Evolutionary conservation across 2,113 vertebrate genomes (phyloP).

Genomic region (Rafetus swinhoei): DNA sequence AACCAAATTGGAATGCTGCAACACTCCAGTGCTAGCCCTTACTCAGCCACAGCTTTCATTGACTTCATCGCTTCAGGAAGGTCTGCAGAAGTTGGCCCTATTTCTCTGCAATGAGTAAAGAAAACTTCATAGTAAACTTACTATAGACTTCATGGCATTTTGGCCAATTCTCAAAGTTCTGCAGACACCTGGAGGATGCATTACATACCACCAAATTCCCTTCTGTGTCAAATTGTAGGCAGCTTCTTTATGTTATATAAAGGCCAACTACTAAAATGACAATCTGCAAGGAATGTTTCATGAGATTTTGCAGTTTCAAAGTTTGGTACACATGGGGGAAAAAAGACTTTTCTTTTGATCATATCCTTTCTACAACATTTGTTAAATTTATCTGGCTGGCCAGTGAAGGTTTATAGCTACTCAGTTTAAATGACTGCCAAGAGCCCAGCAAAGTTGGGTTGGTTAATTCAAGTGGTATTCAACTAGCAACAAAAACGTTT

Average conservation of each 20-base stretch:
- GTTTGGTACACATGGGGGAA: background rate
- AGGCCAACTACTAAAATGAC: conserved; percentile 27
- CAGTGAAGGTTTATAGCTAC: conserved; percentile 18
- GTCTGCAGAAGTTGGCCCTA: background rate
- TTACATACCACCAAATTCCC: background rate
- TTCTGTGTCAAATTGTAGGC: background rate
- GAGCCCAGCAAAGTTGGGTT: background rate
- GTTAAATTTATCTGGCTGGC: background rate
- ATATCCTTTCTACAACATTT: background rate
- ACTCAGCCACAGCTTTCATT: background rate
- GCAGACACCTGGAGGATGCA: background rate
- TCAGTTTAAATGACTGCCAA: background rate
- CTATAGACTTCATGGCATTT: background rate
- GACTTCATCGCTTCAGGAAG: background rate
- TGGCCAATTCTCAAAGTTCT: background rate
- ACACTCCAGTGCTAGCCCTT: background rate
- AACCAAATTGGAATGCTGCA: background rate
- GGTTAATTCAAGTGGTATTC: background rate
- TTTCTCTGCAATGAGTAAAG: background rate
- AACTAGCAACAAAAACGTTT: background rate
- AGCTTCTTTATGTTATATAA: background rate
- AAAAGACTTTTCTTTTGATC: background rate
- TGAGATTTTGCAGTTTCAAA: background rate
- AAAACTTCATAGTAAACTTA: background rate
- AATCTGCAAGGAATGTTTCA: background rate